Percentiles rank a stretch among this genome's conserved stretches.
Evolutionary conservation across 2,113 vertebrate genomes (phyloP).

Genomic region (Neolamprologus caudopunctatus): DNA sequence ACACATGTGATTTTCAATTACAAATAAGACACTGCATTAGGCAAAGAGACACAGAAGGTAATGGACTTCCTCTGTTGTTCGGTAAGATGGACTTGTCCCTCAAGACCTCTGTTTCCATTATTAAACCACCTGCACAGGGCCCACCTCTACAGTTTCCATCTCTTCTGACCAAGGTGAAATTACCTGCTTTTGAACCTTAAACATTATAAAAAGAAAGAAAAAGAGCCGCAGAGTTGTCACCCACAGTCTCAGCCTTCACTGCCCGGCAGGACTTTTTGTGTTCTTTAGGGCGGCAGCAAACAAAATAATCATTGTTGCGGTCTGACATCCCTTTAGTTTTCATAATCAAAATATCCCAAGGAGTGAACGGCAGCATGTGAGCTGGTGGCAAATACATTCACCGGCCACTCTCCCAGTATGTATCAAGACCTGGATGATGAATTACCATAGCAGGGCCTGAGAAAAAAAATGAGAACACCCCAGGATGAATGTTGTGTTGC

Average conservation of each 20-base stretch:
- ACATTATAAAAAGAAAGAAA: neutral
- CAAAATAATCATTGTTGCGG: neutral
- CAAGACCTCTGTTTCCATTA: slow-evolving; percentile 60
- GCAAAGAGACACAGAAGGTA: slow-evolving; percentile 54
- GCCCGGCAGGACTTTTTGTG: neutral
- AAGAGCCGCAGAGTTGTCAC: neutral
- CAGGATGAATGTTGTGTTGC: slow-evolving; percentile 27
- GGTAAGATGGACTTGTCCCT: slow-evolving; percentile 49
- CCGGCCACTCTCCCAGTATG: neutral
- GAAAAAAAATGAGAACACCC: neutral
- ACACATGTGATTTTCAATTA: slow-evolving; percentile 62
- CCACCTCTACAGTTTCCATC: slow-evolving; percentile 49
- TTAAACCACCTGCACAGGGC: slow-evolving; percentile 52
- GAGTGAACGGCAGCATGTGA: neutral
- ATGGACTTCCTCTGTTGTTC: slow-evolving; percentile 69
- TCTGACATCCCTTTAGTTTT: neutral
- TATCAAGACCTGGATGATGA: slow-evolving; percentile 40
- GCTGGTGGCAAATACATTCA: slow-evolving; percentile 8
- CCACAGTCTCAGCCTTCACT: slow-evolving; percentile 19
- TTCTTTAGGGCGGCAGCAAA: neutral
- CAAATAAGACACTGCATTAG: slow-evolving; percentile 55
- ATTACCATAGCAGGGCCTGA: slow-evolving; percentile 19
- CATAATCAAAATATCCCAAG: neutral
- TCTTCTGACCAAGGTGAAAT: slow-evolving; percentile 47
- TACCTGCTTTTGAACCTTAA: slow-evolving; percentile 51